Base-by-base conservation (phyloP, 1,140 invertebrate genomes). In the Sinella curviseta region DNA sequence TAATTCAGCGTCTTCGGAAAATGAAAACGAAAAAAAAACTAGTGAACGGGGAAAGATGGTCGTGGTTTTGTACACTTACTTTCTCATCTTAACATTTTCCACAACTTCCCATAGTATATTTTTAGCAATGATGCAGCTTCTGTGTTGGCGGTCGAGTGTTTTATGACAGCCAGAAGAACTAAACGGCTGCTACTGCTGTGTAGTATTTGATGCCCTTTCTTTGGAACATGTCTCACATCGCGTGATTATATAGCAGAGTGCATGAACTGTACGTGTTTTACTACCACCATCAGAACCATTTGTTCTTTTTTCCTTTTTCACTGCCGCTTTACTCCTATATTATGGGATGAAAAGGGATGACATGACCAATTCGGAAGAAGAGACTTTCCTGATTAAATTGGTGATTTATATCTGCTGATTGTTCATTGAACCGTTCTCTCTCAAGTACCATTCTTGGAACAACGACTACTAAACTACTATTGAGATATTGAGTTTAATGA, bases 351-450 rank as follows among this genome's bases (percentile, higher is more conserved):
- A 78, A 78, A 78, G 60, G 55, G 78, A 82, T 80, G 76, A 80
- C 76, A 80, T 65, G 76, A 78, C 35, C 76, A 78, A 78, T 80
- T 80, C 55, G 54, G 60, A 20, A 48, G 74, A 39, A 77, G 39
- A 24, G 81, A 82, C 81, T 80, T 82, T 80, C 79, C 78, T 80
- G 81, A 82, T 82, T 82, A 82, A 82, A 82, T 82, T 78, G 81
- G 78, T 82, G 81, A 82, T 82, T 82, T 82, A 82, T 82, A 77
- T 80, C 81, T 55, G 78, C 57, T 82, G 81, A 82, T 82, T 82
- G 81, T 76, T 82, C 81, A 79, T 82, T 82, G 78, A 78, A 81
- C 76, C 73, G 75, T 81, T 81, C 35, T 31, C 36, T 78, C 65
- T 70, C 65, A 70, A 70, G 65, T 70, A 70, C 65, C 65, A 24